Evolutionary conservation across 2,888 invertebrate species (phyloP).

Genomic region (Tinea semifulvella): DNA sequence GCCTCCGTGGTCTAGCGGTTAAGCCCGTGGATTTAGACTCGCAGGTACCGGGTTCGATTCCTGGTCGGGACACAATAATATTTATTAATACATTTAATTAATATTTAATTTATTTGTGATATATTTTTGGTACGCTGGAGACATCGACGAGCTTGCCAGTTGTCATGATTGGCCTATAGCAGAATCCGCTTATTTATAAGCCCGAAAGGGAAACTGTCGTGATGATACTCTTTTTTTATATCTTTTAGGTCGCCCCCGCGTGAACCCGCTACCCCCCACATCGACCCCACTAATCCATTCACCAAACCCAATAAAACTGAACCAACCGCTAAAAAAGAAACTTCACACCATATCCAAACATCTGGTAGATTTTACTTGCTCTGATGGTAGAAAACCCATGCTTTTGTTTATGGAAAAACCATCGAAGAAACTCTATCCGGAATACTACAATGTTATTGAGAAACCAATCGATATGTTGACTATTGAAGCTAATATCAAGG

Average conservation of each 20-base stretch:
- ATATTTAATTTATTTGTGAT: too few species aligned
- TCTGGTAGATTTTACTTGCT: conserved; percentile 55
- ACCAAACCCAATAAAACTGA: conserved; percentile 35
- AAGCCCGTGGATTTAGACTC: too few species aligned
- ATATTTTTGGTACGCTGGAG: too few species aligned
- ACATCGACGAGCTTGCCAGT: too few species aligned
- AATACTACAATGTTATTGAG: conserved; percentile 93
- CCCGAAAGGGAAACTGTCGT: too few species aligned
- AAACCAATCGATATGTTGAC: conserved; percentile 95
- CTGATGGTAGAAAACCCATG: conserved; percentile 85
- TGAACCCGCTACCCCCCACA: conserved; percentile 35
- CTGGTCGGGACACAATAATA: too few species aligned
- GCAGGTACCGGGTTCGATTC: too few species aligned
- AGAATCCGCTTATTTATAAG: too few species aligned
- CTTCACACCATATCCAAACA: conserved; percentile 80
- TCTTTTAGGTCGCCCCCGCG: conserved; percentile 49
- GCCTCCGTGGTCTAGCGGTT: too few species aligned
- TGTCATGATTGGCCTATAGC: too few species aligned
- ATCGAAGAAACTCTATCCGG: conserved; percentile 92
- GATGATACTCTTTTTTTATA: too few species aligned
- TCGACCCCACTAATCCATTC: conserved; percentile 29
- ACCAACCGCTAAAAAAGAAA: conserved; percentile 78
- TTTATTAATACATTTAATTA: too few species aligned
- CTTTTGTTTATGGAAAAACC: conserved; percentile 96
- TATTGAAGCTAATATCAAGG: conserved; percentile 90